Evolutionary conservation across 2,888 invertebrate genomes (phyloP), one percentile per base, ranked within the genome.

Genomic region (Erpobdella octoculata): DNA sequence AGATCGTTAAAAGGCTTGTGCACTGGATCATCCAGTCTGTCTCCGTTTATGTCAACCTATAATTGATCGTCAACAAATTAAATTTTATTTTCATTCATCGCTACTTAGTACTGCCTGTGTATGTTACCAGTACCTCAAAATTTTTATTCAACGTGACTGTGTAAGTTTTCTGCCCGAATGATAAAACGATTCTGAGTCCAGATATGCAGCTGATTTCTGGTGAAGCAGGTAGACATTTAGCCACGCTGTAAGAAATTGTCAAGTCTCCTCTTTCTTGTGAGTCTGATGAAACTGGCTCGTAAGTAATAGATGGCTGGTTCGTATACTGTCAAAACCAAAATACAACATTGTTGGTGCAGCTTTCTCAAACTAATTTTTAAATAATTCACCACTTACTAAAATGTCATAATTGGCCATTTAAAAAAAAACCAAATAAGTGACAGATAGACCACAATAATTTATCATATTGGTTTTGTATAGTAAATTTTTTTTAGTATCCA

Each of bases 191-290:
- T 25, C 67, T 21, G 5, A 67, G 28, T 5, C 67, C 67, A 33
- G 67, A 67, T 12, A 41, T 67, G 46, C 67, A 67, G 28, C 67
- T 67, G 21, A 46, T 67, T 3, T 67, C 67, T 15, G 67, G 67
- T 31, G 41, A 67, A 21, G 31, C 46, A 21, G 41, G 67, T 18
- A 67, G 67, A 41, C 67, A 67, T 41, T 67, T 67, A 25, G 67
- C 46, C 41, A 67, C 67, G 9, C 46, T 46, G 46, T 67, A 67
- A 18, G 38, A 28, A 28, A 67, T 33, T n/a, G 31, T 41, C 3
- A 67, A 18, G 46, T 46, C 41, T n/a, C 67, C 67, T 33, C 67
- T 21, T 25, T 67, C 67, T 21, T n/a, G n/a, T n/a, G n/a, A n/a
- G n/a, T n/a, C n/a, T n/a, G n/a, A n/a, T n/a, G n/a, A n/a, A n/a